phyloP scores from a whole-genome alignment of 2,797 vertebrate species.

The Gymnothorax reevesii region DNA sequence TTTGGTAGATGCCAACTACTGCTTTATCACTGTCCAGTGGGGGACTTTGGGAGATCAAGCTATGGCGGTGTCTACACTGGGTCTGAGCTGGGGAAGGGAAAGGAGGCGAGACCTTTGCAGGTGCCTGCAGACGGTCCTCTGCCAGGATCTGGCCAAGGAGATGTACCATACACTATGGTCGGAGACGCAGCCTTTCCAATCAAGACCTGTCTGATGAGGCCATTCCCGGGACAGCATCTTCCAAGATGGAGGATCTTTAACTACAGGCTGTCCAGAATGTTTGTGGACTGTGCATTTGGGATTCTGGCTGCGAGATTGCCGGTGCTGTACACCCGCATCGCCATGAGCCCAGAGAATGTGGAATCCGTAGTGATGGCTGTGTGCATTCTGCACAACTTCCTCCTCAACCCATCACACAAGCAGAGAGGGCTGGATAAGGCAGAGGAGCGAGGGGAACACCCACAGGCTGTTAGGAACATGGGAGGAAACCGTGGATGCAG shows the following conservation, averaged over 20 bases:
- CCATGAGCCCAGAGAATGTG: background rate
- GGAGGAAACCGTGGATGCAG: background rate
- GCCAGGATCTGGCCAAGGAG: background rate
- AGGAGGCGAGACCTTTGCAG: too few relatives aligned
- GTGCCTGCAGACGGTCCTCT: too few relatives aligned
- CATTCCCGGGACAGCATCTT: background rate
- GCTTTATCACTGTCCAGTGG: too few relatives aligned
- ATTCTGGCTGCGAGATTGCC: too few relatives aligned
- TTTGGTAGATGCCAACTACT: too few relatives aligned
- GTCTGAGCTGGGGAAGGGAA: too few relatives aligned
- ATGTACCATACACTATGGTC: background rate
- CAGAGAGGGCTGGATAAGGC: background rate
- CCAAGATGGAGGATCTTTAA: too few relatives aligned
- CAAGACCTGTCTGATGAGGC: background rate
- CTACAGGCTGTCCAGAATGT: too few relatives aligned
- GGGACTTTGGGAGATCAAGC: too few relatives aligned
- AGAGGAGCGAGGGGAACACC: background rate
- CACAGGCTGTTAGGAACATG: background rate
- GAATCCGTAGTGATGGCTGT: background rate
- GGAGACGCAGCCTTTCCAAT: conserved; percentile 1
- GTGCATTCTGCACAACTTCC: background rate
- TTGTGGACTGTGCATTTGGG: too few relatives aligned
- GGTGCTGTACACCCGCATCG: background rate
- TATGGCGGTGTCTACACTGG: too few relatives aligned
- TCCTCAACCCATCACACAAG: background rate